Evolutionary conservation across 2,797 vertebrate species (phyloP).

Genomic region (Leptoclinus maculatus): DNA sequence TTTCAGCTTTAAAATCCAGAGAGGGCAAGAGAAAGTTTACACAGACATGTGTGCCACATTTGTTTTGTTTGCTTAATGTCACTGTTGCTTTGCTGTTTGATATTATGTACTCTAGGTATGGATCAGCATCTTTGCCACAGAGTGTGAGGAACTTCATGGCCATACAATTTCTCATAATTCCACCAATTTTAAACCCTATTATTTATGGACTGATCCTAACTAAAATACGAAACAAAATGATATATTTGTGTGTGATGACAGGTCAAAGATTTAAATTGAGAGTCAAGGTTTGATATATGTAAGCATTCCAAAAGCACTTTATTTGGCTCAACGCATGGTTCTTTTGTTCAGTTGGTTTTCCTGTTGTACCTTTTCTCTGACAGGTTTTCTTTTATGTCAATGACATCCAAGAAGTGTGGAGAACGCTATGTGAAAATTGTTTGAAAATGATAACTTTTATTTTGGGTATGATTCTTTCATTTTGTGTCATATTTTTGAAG

Average conservation of each 20-base stretch:
- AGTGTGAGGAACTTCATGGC: conserved; percentile 37
- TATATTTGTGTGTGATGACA: background rate
- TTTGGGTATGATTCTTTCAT: background rate
- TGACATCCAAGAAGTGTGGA: background rate
- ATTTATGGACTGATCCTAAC: conserved; percentile 35
- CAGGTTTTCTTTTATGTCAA: background rate
- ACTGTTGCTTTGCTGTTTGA: conserved; percentile 57
- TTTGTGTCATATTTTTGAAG: background rate
- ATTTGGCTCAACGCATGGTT: background rate
- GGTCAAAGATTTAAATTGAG: background rate
- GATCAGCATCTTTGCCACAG: conserved; percentile 10
- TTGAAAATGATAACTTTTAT: background rate
- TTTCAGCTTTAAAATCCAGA: background rate
- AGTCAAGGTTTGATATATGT: background rate
- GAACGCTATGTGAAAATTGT: background rate
- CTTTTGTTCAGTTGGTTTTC: background rate
- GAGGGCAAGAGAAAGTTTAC: conserved; percentile 59
- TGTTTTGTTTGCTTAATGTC: conserved; percentile 59
- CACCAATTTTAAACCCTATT: conserved; percentile 51
- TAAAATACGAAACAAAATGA: conserved; percentile 1
- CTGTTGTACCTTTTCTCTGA: background rate
- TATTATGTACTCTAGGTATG: conserved; percentile 34
- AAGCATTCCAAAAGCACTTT: background rate
- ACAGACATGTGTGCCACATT: conserved; percentile 70
- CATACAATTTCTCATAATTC: conserved; percentile 37